These are phyloP conservation scores for Apantesis nais DNA, from an alignment of 2,888 invertebrate species.

Conservation along the genomic window DNA sequence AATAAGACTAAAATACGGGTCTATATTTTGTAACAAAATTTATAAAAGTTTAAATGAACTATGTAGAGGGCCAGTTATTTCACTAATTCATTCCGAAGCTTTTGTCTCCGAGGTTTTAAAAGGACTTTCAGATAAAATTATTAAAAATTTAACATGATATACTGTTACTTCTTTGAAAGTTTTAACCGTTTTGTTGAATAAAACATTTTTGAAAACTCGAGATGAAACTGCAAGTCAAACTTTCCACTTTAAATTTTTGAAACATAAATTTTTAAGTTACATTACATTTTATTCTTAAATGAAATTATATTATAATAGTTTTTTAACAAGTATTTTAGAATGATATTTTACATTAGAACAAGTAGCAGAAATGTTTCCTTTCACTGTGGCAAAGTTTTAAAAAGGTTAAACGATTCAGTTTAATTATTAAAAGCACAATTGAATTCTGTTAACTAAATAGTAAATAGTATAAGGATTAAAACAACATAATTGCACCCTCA, in stretches of 20 bases:
- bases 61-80: conserved; percentile 36
- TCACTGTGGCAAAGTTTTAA: too few species aligned
- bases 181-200: conserved; percentile 31
- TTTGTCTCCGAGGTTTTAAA: conserved; percentile 19
- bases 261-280: not conserved
- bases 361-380: too few species aligned
- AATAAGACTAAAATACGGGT: conserved; percentile 17
- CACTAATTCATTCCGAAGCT: conserved; percentile 30
- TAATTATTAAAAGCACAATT: not conserved
- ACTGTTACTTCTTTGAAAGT: conserved; percentile 24
- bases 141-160: conserved; percentile 32
- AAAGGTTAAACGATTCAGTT: too few species aligned
- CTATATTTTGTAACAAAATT: conserved; percentile 51
- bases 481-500: conserved; percentile 8
- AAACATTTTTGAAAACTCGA: conserved; percentile 11
- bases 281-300: not conserved
- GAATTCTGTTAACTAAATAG: conserved; percentile 13
- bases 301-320: too few species aligned
- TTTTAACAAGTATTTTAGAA: not conserved
- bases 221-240: conserved; percentile 6
- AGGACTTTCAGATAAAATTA: conserved; percentile 22
- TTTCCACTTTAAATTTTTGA: conserved; percentile 6
- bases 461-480: conserved; percentile 1
- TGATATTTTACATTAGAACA: not conserved
- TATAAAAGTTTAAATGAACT: conserved; percentile 57